A percentile compares a stretch with the other conserved stretches of the same genome.
Conservation (phyloP, 2,888 invertebrate genomes). For the Meandrusa payeni region DNA sequence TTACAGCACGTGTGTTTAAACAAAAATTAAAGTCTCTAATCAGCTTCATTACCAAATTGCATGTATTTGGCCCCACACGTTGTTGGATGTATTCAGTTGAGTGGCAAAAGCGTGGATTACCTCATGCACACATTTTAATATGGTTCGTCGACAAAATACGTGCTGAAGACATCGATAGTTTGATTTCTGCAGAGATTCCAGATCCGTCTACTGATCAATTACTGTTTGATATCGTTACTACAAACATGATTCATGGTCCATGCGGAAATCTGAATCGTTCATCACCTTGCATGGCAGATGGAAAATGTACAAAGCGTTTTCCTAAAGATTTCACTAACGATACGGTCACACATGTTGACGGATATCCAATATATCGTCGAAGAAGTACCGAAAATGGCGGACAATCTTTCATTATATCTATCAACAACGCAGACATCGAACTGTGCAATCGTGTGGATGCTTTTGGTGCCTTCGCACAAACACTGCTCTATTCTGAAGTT, state of each 20-base stretch:
- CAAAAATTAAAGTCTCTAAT: too few relatives aligned
- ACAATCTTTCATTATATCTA: constrained; percentile 24
- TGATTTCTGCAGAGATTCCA: constrained; percentile 30
- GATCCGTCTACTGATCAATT: constrained; percentile 34
- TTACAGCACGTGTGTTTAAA: too few relatives aligned
- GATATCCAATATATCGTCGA: constrained; percentile 28
- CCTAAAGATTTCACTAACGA: constrained; percentile 24
- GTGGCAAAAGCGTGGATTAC: too few relatives aligned
- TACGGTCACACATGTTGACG: constrained; percentile 29
- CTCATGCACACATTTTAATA: constrained; percentile 25
- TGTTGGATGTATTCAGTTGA: too few relatives aligned
- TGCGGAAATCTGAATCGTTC: too few relatives aligned
- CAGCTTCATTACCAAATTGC: too few relatives aligned
- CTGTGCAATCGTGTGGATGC: constrained; percentile 30
- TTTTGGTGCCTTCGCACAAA: constrained; percentile 28
- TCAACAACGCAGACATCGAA: constrained; percentile 26
- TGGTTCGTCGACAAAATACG: constrained; percentile 26
- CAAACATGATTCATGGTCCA: constrained; percentile 51
- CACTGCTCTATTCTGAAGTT: not conserved
- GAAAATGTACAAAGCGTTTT: constrained; percentile 23
- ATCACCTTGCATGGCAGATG: too few relatives aligned
- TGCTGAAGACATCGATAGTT: constrained; percentile 21
- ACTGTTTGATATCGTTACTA: constrained; percentile 38
- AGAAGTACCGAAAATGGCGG: constrained; percentile 27
- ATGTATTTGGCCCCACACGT: too few relatives aligned